Evolutionary conservation across 2,888 invertebrate genomes (phyloP).

Genomic region (Podotricha telesiphe): DNA sequence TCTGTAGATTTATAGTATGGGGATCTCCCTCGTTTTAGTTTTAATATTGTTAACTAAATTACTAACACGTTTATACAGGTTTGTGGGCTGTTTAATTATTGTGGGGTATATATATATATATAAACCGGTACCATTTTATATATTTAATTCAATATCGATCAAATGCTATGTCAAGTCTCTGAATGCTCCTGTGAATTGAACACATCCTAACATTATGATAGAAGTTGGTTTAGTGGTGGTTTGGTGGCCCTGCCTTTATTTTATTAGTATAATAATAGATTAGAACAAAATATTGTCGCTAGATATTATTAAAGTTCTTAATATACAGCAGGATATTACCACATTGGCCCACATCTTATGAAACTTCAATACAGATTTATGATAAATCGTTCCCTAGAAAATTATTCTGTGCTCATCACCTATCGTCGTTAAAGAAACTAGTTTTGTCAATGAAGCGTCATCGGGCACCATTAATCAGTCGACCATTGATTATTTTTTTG

Average conservation of each 20-base stretch:
- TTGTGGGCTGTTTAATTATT: constrained; percentile 5
- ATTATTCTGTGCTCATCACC: constrained; percentile 27
- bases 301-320: neutral
- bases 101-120: no score
- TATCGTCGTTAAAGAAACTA: constrained; percentile 39
- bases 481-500: constrained; percentile 65
- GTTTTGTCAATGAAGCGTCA: constrained; percentile 65
- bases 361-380: constrained; percentile 7
- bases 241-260: no score
- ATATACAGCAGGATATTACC: neutral
- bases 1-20: constrained; percentile 71
- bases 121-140: no score
- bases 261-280: no score
- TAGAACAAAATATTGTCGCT: neutral
- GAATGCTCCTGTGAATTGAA: no score
- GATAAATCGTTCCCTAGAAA: constrained; percentile 28
- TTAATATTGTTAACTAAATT: constrained; percentile 63
- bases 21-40: constrained; percentile 61
- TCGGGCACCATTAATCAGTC: constrained; percentile 70
- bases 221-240: no score
- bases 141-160: no score
- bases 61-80: constrained; percentile 49
- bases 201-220: no score
- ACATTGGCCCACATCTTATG: neutral
- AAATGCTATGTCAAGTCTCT: no score